Conservation (phyloP, 2,797 vertebrate species). For the Acipenser transmontanus region DNA sequence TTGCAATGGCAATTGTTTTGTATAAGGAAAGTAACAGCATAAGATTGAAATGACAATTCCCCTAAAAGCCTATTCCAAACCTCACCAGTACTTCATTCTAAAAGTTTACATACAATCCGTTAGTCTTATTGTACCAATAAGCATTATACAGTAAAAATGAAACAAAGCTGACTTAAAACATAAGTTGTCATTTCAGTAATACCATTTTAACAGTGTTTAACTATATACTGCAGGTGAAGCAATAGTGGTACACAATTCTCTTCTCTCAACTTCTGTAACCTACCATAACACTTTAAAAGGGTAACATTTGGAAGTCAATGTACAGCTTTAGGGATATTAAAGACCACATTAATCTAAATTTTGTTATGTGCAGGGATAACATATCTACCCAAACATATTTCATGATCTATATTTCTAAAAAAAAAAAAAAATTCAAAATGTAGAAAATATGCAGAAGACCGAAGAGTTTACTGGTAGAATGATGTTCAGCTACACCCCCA, state of each 20-base stretch:
- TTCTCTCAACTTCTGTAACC: slow-evolving; percentile 37
- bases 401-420: slow-evolving; percentile 27
- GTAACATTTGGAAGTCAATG: slow-evolving; percentile 32
- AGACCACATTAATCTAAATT: slow-evolving; percentile 30
- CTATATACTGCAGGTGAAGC: slow-evolving; percentile 62
- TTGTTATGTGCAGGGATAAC: slow-evolving; percentile 24
- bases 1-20: slow-evolving; percentile 3
- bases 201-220: slow-evolving; percentile 39
- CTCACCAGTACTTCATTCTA: no score
- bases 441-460: no score
- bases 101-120: slow-evolving; percentile 1
- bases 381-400: slow-evolving; percentile 6
- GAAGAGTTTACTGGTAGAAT: no score
- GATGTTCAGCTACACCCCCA: no score
- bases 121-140: slow-evolving; percentile 7
- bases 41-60: background rate
- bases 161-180: background rate
- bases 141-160: slow-evolving; percentile 3
- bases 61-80: no score
- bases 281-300: slow-evolving; percentile 51
- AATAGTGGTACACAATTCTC: slow-evolving; percentile 54
- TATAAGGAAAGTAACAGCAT: background rate
- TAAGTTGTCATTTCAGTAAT: slow-evolving; percentile 32
- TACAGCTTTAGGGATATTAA: slow-evolving; percentile 44
- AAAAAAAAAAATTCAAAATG: background rate